Evolutionary conservation across 2,113 vertebrate genomes (phyloP).

Genomic region (Columba janthina): DNA sequence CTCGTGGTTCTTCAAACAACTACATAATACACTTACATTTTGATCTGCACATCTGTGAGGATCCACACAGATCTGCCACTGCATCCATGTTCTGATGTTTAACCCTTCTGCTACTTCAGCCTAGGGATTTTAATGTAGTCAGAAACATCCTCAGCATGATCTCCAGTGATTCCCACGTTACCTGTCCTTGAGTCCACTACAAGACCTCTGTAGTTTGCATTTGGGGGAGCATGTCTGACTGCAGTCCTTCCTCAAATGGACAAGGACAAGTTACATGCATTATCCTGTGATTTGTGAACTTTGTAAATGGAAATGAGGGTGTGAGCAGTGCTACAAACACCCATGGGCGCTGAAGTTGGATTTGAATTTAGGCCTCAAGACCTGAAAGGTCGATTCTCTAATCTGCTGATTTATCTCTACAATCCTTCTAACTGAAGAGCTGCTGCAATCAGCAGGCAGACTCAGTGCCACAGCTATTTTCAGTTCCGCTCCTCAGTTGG

Average conservation of each 20-base stretch:
- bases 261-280: background rate
- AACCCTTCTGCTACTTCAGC: background rate
- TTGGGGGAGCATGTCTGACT: background rate
- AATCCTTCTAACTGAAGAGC: background rate
- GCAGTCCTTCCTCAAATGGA: background rate
- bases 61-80: background rate
- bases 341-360: background rate
- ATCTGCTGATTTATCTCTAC: background rate
- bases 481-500: background rate
- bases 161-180: rapidly evolving
- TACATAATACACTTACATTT: background rate
- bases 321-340: rapidly evolving
- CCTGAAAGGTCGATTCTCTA: background rate
- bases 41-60: constrained; percentile 15
- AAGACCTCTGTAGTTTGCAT: background rate
- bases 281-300: background rate
- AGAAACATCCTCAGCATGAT: background rate
- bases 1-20: background rate
- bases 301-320: background rate
- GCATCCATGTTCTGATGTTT: background rate
- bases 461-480: constrained; percentile 38
- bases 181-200: no score
- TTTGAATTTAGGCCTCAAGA: background rate
- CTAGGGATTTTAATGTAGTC: rapidly evolving
- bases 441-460: constrained; percentile 41